Conservation (phyloP, 2,113 vertebrate species). For the Sinocyclocheilus maitianheensis region DNA sequence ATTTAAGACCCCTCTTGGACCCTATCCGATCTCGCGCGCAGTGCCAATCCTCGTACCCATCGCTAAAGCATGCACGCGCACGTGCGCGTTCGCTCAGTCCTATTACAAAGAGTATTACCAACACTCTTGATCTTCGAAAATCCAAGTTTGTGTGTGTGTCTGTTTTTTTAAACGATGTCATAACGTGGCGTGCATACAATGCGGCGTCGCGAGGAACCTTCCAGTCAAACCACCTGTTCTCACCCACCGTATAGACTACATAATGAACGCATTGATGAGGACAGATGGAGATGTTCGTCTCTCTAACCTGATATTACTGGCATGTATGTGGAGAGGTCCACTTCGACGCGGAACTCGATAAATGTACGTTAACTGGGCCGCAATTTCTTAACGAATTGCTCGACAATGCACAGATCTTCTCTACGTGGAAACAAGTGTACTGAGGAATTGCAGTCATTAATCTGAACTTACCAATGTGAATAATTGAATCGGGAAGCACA, state of each 20-base stretch:
- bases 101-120: background rate
- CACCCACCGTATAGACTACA: constrained; percentile 18
- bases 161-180: background rate
- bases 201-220: constrained; percentile 41
- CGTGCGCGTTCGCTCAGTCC: background rate
- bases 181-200: background rate
- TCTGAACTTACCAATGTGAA: constrained; percentile 95
- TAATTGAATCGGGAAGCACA: constrained; percentile 92
- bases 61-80: constrained; percentile 39
- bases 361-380: background rate
- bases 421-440: background rate
- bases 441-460: background rate
- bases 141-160: background rate
- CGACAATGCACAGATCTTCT: background rate
- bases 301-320: constrained; percentile 30
- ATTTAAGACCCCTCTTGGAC: constrained; percentile 32
- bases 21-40: constrained; percentile 39
- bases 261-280: constrained; percentile 52
- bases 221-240: constrained; percentile 78
- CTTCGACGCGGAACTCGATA: background rate
- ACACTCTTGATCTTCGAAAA: background rate
- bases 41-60: constrained; percentile 43
- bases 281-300: constrained; percentile 29
- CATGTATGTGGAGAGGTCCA: background rate
- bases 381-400: background rate